A percentile compares a stretch with the other conserved stretches of the same genome.
Conservation (phyloP, 2,113 vertebrate species). For the Abramis brama region DNA sequence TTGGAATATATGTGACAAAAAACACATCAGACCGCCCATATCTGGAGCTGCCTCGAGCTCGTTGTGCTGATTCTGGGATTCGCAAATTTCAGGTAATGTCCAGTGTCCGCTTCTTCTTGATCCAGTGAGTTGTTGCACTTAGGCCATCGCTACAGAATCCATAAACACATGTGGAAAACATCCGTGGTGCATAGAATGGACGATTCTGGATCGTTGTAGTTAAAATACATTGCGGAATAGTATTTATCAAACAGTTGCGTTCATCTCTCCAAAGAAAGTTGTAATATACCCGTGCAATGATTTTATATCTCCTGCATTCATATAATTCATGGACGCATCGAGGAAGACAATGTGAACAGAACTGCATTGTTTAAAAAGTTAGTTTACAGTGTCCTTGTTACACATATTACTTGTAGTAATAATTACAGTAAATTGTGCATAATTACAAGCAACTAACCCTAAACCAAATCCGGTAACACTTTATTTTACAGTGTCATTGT, state of each 20-base stretch:
- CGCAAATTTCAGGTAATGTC: conserved; percentile 53
- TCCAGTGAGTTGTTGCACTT: background rate
- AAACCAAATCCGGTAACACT: too few relatives aligned
- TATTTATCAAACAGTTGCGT: background rate
- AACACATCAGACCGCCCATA: background rate
- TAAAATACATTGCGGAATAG: background rate
- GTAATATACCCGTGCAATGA: background rate
- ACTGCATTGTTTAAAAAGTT: background rate
- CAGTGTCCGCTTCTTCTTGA: background rate
- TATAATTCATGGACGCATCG: background rate
- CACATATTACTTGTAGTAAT: too few relatives aligned
- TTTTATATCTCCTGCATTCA: background rate
- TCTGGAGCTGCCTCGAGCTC: background rate
- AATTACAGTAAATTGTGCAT: too few relatives aligned
- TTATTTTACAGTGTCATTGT: too few relatives aligned
- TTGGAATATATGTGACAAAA: conserved; percentile 40
- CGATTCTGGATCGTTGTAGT: background rate
- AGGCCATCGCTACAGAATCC: conserved; percentile 18
- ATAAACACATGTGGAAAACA: background rate
- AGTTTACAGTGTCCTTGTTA: too few relatives aligned
- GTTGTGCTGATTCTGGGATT: conserved; percentile 18
- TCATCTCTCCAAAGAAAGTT: background rate
- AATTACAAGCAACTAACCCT: too few relatives aligned
- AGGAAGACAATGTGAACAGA: background rate
- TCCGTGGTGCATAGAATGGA: background rate